Percentiles rank a stretch among this genome's conserved stretches.
Evolutionary conservation across 2,113 vertebrate species (phyloP).

Genomic region (Pipra filicauda): DNA sequence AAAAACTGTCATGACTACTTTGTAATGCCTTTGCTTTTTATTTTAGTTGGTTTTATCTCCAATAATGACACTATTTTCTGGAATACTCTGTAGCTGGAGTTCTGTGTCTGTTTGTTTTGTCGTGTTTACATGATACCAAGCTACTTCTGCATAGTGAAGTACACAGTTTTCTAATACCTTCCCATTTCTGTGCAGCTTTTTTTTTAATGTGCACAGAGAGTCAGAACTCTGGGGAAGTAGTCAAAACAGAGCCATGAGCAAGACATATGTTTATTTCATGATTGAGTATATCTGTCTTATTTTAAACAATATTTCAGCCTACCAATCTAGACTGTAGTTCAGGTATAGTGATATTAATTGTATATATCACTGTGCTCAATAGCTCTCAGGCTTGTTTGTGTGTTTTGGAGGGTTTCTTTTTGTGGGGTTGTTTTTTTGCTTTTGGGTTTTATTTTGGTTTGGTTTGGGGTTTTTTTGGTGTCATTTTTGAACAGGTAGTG

Average conservation of each 20-base stretch:
- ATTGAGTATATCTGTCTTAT: not conserved
- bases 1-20: rapidly evolving
- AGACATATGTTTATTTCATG: not conserved
- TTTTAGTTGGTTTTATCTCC: not conserved
- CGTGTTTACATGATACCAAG: not conserved
- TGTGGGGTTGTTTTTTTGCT: no score
- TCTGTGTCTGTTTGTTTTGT: not conserved
- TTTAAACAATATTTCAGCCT: not conserved
- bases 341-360: not conserved
- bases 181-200: not conserved
- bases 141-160: not conserved
- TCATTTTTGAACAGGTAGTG: not conserved
- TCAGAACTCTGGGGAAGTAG: not conserved
- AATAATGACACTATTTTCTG: not conserved
- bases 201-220: not conserved
- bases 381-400: not conserved
- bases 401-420: not conserved
- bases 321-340: not conserved
- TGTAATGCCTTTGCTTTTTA: not conserved
- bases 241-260: not conserved
- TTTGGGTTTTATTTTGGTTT: not conserved
- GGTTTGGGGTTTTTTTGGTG: not conserved
- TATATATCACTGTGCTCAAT: not conserved
- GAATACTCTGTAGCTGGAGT: not conserved
- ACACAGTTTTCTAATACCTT: not conserved